A percentile compares a stretch with the other conserved stretches of the same genome.
phyloP scores from a whole-genome alignment of 2,797 vertebrate species.

The Ptychobarbus kaznakovi region DNA sequence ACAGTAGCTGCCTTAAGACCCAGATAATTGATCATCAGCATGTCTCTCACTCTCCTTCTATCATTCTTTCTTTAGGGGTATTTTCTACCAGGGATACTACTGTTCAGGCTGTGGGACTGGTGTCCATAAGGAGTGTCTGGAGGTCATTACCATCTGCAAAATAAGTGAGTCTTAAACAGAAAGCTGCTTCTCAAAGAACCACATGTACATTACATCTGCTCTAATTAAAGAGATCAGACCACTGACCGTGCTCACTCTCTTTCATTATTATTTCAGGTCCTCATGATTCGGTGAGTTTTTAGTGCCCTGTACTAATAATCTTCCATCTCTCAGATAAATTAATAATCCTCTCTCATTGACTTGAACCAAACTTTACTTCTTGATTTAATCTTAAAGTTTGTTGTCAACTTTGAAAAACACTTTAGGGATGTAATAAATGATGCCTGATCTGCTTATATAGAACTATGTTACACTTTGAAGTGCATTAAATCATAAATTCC shows the following conservation, averaged over 20 bases:
- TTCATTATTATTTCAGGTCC: slow-evolving; percentile 75
- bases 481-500: slow-evolving; percentile 32
- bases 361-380: not conserved
- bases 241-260: slow-evolving; percentile 35
- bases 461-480: not conserved
- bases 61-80: slow-evolving; percentile 80
- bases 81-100: slow-evolving; percentile 98
- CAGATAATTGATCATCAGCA: not conserved
- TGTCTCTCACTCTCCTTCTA: not conserved
- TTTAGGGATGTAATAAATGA: not conserved
- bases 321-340: slow-evolving; percentile 21
- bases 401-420: not conserved
- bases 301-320: slow-evolving; percentile 29
- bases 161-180: slow-evolving; percentile 84
- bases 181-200: slow-evolving; percentile 8
- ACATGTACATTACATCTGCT: slow-evolving; percentile 22
- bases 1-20: not conserved
- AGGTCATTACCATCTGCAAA: slow-evolving; percentile 94
- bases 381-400: slow-evolving; percentile 26
- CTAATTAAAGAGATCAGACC: slow-evolving; percentile 37
- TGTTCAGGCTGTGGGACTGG: slow-evolving; percentile 92
- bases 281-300: slow-evolving; percentile 79
- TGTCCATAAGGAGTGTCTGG: slow-evolving; percentile 97
- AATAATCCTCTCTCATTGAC: not conserved
- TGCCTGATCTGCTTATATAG: slow-evolving; percentile 10